Base-by-base conservation (phyloP, 2,888 invertebrate species). In the Apodemia hepburni region DNA sequence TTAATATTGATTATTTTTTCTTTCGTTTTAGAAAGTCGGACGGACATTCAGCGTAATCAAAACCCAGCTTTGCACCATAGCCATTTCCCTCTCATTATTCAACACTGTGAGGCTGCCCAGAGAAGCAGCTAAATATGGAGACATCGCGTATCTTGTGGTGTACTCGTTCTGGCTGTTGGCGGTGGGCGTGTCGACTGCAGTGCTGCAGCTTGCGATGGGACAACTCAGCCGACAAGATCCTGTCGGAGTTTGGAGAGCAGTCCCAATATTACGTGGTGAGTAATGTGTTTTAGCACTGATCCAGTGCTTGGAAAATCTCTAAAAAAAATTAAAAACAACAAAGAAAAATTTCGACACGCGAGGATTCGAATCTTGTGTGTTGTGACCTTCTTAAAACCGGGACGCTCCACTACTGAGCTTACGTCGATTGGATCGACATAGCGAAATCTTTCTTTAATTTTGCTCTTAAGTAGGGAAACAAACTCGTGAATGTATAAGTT, bases 141-240 rank as follows among this genome's bases (percentile, higher is more conserved):
- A 93, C 62, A 86, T 94, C 51, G 93, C 93, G 0, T 94, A 94
- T 79, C 82, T 94, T 71, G 88, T 93, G 70, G 90, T 93, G 58
- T 94, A 94, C 82, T 84, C 93, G 18, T 84, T 92, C 67, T 89
- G 94, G 79, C 85, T 93, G 66, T 75, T 94, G 61, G 79, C 92
- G 54, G 84, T 92, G n/a, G 94, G 94, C 15, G 79, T 94, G 45
- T 94, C 94, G 0, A 85, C 93, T 22, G 84, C 93, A 11, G 85
- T 94, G 71, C 82, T 94, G 66, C 94, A 94, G 81, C 81, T 94
- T 69, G 93, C 94, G 1, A 92, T 94, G 75, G 94, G 94, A 4
- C 94, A 94, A 77, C 85, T 94, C 66, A 93, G 94, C 59, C 93
- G 94, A 71, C 94, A 94, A 71, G 94, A 94, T 27, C 92, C 94